Evolutionary conservation across 2,888 invertebrate species (phyloP), one percentile per base, ranked within the genome.

Genomic region (Escarpia spicata): DNA sequence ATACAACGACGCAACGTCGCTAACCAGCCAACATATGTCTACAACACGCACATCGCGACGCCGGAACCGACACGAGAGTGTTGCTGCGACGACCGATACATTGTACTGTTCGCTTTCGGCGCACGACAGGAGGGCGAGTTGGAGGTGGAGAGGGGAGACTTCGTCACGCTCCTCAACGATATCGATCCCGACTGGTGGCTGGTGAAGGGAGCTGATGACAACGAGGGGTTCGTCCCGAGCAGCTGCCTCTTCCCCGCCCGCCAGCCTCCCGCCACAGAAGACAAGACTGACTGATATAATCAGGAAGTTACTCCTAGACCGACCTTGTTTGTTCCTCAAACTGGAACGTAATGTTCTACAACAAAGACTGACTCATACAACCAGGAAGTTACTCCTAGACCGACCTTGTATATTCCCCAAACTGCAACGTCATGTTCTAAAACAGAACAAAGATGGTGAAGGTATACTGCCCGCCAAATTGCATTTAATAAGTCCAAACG

Each of bases 121-220:
- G 99, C 99, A 0, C 97, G 98, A 75, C 98, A 99, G 96, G 99
- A 99, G 96, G 99, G 99, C 95, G 99, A 99, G 96, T 98, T 99
- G 0, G 98, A 98, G 90, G 99, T 99, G 0, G 98, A 98, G 95
- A 97, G 98, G 92, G 99, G 99, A 0, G 99, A 99, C 96, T 98
- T 99, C 97, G 98, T 99, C n/a, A 99, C 99, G 93, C 98, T 99
- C 26, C 97, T 99, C 19, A 99, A 99, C 96, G 97, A 98, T 95
- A 99, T 99, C 96, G 99, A 99, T 97, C 98, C 98, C 0, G 99
- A 99, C 96, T 99, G 99, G 99, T 99, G 98, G 96, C 99, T 99
- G 99, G 98, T 99, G 92, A 98, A 98, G 90, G 97, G 98, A 94
- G 98, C 98, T 94, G 98, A 99, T 96, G 98, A 98, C 0, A 98